Conservation (phyloP, 2,888 invertebrate species). For the Amiota mariae region DNA sequence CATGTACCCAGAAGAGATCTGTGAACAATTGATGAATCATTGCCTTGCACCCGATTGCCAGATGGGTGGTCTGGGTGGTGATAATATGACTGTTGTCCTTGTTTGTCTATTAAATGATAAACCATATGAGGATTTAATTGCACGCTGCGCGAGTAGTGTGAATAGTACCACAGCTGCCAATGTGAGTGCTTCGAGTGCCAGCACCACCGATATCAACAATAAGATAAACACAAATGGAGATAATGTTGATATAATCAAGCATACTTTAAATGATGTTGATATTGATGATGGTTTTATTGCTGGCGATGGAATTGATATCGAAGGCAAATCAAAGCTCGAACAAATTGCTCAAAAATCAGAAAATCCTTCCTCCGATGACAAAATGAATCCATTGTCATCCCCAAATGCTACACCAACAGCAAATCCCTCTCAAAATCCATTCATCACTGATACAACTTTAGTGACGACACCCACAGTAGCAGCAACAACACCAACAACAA, state of each 20-base stretch:
- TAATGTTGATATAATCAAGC: neutral
- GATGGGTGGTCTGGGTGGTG: slow-evolving; percentile 97
- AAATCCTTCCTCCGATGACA: too few relatives aligned
- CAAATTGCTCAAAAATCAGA: neutral
- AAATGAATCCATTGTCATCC: neutral
- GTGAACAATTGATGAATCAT: slow-evolving; percentile 94
- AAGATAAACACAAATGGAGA: slow-evolving; percentile 13
- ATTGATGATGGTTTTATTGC: neutral
- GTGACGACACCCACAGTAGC: neutral
- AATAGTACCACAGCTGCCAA: slow-evolving; percentile 15
- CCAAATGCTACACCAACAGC: too few relatives aligned
- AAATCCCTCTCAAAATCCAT: neutral
- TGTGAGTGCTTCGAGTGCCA: neutral
- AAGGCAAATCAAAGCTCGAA: neutral
- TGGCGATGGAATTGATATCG: slow-evolving; percentile 9
- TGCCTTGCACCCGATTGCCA: slow-evolving; percentile 98
- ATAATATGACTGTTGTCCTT: slow-evolving; percentile 98
- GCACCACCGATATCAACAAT: neutral
- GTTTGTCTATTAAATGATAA: slow-evolving; percentile 80
- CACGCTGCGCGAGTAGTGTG: slow-evolving; percentile 61
- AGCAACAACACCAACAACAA: neutral
- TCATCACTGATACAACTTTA: neutral
- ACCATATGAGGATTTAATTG: slow-evolving; percentile 70
- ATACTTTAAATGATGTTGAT: neutral
- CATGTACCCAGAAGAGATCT: slow-evolving; percentile 94